A percentile compares a stretch with the other conserved stretches of the same genome.
These are phyloP conservation scores for Falco peregrinus DNA, from an alignment of 2,797 vertebrate species.

Conservation along the genomic window DNA sequence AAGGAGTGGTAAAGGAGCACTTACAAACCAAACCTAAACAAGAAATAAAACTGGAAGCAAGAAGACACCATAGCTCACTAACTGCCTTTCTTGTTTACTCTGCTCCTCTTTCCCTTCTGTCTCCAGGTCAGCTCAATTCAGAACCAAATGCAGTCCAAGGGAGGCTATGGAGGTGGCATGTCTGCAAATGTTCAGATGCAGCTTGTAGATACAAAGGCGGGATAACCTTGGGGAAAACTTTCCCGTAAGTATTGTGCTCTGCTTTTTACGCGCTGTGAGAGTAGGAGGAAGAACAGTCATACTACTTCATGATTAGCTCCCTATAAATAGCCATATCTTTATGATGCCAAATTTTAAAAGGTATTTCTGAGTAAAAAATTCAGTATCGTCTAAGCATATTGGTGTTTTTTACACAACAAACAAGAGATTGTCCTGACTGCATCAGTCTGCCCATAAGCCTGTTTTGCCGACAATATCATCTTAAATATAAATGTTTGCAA, in stretches of 20 bases:
- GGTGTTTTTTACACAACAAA: background rate
- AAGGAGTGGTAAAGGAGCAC: background rate
- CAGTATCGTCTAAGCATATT: background rate
- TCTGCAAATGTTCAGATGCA: conserved; percentile 86
- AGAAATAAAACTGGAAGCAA: background rate
- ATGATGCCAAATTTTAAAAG: background rate
- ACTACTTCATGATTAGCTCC: background rate
- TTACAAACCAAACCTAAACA: background rate
- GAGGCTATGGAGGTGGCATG: conserved; percentile 84
- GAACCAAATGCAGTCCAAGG: conserved; percentile 92
- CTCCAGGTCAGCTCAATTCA: conserved; percentile 87
- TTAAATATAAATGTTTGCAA: background rate
- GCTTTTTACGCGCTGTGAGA: background rate
- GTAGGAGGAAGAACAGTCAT: background rate
- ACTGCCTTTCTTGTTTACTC: background rate
- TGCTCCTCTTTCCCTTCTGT: background rate
- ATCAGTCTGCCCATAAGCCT: background rate
- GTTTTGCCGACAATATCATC: background rate
- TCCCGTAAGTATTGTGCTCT: conserved; percentile 63
- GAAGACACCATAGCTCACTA: background rate
- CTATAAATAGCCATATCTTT: background rate
- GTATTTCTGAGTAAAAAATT: background rate
- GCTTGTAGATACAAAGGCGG: conserved; percentile 87
- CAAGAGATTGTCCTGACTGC: background rate
- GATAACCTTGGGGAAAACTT: conserved; percentile 74